These are phyloP conservation scores for Oncorhynchus keta DNA, from an alignment of 2,113 vertebrate genomes.

Conservation along the genomic window DNA sequence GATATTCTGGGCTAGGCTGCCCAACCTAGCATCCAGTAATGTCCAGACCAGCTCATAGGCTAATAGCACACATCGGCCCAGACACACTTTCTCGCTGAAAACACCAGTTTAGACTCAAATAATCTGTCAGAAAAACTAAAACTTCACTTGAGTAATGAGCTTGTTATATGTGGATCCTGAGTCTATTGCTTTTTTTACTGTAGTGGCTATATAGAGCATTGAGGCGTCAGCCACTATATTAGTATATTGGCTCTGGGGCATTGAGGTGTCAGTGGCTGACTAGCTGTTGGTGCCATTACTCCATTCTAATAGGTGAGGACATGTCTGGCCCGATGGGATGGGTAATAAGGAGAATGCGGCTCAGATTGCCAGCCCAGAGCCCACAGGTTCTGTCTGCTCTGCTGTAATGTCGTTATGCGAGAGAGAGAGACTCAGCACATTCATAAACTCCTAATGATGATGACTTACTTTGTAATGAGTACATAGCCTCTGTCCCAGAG, in stretches of 20 bases:
- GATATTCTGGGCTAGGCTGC: conserved; percentile 1
- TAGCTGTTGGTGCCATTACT: conserved; percentile 47
- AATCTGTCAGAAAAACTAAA: not conserved
- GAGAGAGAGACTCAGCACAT: conserved; percentile 68
- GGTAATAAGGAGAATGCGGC: conserved; percentile 57
- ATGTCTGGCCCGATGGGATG: conserved; percentile 62
- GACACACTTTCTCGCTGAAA: too few relatives aligned
- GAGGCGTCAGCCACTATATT: not conserved
- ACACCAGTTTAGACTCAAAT: conserved; percentile 23
- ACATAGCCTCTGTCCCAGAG: conserved; percentile 47
- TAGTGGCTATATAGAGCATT: not conserved
- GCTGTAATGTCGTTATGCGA: conserved; percentile 72
- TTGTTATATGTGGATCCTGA: conserved; percentile 35
- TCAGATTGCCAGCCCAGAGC: conserved; percentile 66
- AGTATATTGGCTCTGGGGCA: not conserved
- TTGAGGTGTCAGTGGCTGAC: not conserved
- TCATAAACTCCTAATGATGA: conserved; percentile 74
- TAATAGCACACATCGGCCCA: too few relatives aligned
- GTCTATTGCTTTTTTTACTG: conserved; percentile 24
- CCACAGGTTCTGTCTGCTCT: conserved; percentile 30
- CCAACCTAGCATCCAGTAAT: not conserved
- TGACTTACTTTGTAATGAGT: conserved; percentile 72
- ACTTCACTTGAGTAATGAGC: not conserved
- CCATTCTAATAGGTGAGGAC: conserved; percentile 68
- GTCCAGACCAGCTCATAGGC: too few relatives aligned